Evolutionary conservation across 2,113 vertebrate genomes (phyloP).

Genomic region (Aspiorhynchus laticeps): DNA sequence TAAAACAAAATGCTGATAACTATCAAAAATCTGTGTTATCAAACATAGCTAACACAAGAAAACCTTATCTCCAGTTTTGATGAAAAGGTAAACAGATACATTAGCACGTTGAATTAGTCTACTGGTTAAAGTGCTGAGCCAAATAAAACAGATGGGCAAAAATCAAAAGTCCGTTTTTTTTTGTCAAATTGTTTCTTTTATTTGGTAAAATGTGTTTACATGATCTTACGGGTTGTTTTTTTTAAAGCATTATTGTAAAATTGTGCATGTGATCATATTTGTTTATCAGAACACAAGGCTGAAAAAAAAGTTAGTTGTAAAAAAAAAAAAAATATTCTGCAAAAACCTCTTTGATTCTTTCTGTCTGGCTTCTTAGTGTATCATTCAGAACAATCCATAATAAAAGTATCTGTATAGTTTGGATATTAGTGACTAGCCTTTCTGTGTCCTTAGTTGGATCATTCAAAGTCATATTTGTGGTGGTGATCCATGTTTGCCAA

Average conservation of each 20-base stretch:
- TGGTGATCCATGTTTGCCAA: slow-evolving; percentile 18
- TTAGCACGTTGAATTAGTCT: not conserved
- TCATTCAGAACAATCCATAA: not conserved
- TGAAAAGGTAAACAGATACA: not conserved
- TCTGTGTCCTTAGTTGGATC: not conserved
- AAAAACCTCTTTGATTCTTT: not conserved
- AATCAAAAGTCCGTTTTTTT: not conserved
- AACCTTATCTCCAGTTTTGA: not conserved
- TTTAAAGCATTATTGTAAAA: not conserved
- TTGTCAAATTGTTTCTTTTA: not conserved
- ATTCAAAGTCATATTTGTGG: not conserved
- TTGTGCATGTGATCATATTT: not conserved
- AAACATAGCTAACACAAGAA: not conserved
- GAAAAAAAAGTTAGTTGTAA: not conserved
- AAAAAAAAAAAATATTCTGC: no score
- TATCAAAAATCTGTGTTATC: not conserved
- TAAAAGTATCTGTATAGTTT: not conserved
- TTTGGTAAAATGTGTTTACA: not conserved
- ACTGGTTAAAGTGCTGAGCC: not conserved
- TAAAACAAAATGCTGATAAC: not conserved
- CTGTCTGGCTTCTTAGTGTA: not conserved
- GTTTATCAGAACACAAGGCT: not conserved
- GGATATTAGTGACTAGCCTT: not conserved
- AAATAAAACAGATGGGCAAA: not conserved
- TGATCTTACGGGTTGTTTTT: not conserved